Evolutionary conservation across 2,888 invertebrate genomes (phyloP).

Genomic region (Shargacucullia verbasci): DNA sequence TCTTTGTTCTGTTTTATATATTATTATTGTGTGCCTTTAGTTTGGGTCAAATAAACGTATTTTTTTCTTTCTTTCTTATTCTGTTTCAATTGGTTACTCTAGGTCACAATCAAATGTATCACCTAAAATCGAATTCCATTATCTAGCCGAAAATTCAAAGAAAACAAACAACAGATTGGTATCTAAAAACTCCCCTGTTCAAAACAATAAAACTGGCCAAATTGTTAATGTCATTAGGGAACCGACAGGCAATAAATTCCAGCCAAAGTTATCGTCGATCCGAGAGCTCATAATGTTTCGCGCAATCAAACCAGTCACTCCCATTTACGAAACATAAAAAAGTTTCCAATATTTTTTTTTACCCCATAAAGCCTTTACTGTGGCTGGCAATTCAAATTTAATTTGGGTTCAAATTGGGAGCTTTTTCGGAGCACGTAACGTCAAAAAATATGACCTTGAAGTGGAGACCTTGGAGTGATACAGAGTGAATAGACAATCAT

Average conservation of each 20-base stretch:
- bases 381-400: slow-evolving; percentile 30
- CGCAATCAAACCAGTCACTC: slow-evolving; percentile 26
- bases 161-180: slow-evolving; percentile 5
- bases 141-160: neutral
- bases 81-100: too few relatives aligned
- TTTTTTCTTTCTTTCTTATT: too few relatives aligned
- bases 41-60: too few relatives aligned
- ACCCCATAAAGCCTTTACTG: slow-evolving; percentile 19
- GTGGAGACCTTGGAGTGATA: slow-evolving; percentile 12
- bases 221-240: slow-evolving; percentile 32
- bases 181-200: slow-evolving; percentile 12
- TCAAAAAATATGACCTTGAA: neutral
- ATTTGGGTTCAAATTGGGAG: slow-evolving; percentile 22
- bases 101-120: too few relatives aligned
- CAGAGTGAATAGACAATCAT: too few relatives aligned
- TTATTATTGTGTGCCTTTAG: too few relatives aligned
- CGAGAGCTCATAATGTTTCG: slow-evolving; percentile 19
- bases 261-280: slow-evolving; percentile 16
- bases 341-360: slow-evolving; percentile 14
- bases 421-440: neutral
- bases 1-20: too few relatives aligned
- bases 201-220: slow-evolving; percentile 32
- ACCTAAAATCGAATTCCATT: too few relatives aligned
- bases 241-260: slow-evolving; percentile 30
- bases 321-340: slow-evolving; percentile 33